A percentile compares a stretch with the other conserved stretches of the same genome.
Evolutionary conservation across 2,113 vertebrate species (phyloP).

Genomic region (Smithornis capensis): DNA sequence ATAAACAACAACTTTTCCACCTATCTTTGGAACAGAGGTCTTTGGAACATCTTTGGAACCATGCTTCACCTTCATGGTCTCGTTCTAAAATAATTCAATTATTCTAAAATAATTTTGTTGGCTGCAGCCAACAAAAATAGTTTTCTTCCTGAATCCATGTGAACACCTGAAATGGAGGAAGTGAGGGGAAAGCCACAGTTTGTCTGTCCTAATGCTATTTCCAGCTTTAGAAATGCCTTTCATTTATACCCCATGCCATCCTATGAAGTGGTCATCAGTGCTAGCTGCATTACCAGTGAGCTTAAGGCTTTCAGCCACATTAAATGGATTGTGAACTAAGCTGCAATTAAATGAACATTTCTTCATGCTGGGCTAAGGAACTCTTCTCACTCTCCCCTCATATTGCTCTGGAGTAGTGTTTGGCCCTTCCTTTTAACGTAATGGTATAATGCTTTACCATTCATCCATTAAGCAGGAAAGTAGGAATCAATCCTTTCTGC

Average conservation of each 20-base stretch:
- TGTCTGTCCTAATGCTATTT: not conserved
- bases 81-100: not conserved
- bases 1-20: not conserved
- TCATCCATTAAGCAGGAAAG: not conserved
- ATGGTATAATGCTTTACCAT: not conserved
- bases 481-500: not conserved
- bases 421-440: not conserved
- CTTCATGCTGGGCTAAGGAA: not conserved
- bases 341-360: conserved; percentile 11
- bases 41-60: not conserved
- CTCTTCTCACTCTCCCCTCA: not conserved
- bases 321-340: not conserved
- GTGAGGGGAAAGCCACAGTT: not conserved
- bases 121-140: not conserved
- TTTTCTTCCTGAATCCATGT: not conserved
- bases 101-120: no score
- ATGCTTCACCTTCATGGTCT: not conserved
- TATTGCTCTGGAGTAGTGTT: not conserved
- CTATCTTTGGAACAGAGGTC: not conserved
- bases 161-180: not conserved
- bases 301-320: not conserved
- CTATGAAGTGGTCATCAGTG: not conserved
- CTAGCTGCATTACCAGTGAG: not conserved
- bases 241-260: not conserved
- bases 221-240: not conserved